These are phyloP conservation scores for Perodicticus potto DNA, from an alignment of 2,797 vertebrate species.

Conservation along the genomic window DNA sequence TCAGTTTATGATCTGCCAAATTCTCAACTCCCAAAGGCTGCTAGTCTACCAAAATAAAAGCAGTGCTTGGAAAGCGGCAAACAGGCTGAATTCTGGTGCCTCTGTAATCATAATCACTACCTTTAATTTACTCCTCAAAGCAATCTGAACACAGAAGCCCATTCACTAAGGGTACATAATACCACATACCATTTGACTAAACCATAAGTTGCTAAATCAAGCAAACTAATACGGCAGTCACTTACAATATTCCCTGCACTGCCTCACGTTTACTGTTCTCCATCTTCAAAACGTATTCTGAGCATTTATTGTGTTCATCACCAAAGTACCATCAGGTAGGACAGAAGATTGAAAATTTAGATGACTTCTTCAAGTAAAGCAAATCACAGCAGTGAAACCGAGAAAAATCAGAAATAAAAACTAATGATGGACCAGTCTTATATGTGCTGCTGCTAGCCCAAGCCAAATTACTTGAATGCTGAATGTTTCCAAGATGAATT, in stretches of 20 bases:
- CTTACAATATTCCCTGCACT: background rate
- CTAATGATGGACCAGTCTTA: background rate
- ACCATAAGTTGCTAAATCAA: background rate
- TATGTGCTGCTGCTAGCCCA: background rate
- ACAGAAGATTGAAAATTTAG: background rate
- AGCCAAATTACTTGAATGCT: background rate
- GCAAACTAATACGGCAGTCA: background rate
- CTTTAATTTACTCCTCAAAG: background rate
- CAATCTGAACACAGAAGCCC: background rate
- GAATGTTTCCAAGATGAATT: background rate
- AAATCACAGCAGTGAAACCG: background rate
- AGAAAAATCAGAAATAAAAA: slow-evolving; percentile 33
- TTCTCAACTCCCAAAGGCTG: background rate
- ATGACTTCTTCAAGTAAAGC: slow-evolving; percentile 37
- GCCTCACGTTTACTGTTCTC: background rate
- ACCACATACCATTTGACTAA: background rate
- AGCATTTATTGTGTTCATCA: background rate
- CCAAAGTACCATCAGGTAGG: background rate
- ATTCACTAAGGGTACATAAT: background rate
- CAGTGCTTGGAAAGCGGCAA: background rate
- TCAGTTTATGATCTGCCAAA: background rate
- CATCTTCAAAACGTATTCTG: background rate
- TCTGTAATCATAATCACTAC: background rate
- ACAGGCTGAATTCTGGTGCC: background rate
- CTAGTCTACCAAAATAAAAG: background rate